These are phyloP conservation scores for Hydropsyche tenuis DNA, from an alignment of 1,140 invertebrate genomes.

Conservation along the genomic window DNA sequence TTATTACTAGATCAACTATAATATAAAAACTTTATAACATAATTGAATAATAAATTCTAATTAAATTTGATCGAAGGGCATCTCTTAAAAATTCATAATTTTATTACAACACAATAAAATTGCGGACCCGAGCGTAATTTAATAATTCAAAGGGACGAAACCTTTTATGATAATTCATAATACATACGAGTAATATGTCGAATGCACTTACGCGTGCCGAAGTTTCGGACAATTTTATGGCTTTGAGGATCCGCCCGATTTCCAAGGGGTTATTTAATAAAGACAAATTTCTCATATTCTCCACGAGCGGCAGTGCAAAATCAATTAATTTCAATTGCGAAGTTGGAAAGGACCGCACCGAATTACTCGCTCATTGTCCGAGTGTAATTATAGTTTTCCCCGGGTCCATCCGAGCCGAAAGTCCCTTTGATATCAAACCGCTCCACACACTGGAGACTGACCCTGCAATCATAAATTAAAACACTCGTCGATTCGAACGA, in stretches of 20 bases:
- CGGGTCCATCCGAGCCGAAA: constrained; percentile 4
- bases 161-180: too few species aligned
- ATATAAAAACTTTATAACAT: too few species aligned
- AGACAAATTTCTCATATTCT: constrained; percentile 34
- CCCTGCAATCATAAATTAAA: constrained; percentile 49
- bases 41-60: too few species aligned
- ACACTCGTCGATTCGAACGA: constrained; percentile 46
- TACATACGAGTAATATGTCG: too few species aligned
- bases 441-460: constrained; percentile 34
- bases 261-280: constrained; percentile 37
- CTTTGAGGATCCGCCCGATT: constrained; percentile 22
- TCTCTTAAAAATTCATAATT: too few species aligned
- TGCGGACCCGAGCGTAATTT: not conserved
- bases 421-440: constrained; percentile 43
- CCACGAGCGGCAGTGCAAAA: constrained; percentile 27
- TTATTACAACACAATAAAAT: too few species aligned
- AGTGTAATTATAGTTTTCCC: constrained; percentile 50
- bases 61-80: too few species aligned
- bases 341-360: constrained; percentile 39
- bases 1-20: too few species aligned
- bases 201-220: not conserved
- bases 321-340: constrained; percentile 51
- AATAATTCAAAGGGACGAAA: not conserved
- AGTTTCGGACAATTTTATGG: constrained; percentile 5
- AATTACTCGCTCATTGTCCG: constrained; percentile 50